Evolutionary conservation across 2,113 vertebrate species (phyloP).

Genomic region (Struthidea cinerea): DNA sequence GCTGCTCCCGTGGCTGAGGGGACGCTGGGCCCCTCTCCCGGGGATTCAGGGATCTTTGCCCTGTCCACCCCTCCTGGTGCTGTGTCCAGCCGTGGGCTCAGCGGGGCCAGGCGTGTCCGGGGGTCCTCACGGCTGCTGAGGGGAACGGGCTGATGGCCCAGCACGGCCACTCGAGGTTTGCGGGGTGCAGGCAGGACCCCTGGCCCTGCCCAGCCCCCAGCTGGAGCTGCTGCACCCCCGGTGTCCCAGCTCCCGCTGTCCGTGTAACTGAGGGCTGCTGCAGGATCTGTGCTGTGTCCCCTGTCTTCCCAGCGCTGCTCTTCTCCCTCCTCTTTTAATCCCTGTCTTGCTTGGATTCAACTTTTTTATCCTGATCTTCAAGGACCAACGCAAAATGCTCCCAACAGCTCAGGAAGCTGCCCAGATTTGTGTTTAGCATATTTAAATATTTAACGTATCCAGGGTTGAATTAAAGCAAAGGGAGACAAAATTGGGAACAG

Average conservation of each 20-base stretch:
- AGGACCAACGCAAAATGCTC: accelerated
- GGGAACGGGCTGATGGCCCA: background rate
- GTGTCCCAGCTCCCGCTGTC: background rate
- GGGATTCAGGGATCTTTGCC: background rate
- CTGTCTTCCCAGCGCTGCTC: accelerated
- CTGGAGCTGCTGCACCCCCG: background rate
- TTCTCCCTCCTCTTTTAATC: background rate
- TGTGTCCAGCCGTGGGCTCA: background rate
- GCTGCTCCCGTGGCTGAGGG: background rate
- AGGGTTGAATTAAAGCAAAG: background rate
- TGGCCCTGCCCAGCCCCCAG: background rate
- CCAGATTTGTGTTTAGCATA: background rate
- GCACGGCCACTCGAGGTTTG: too few species aligned
- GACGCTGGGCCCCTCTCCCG: accelerated
- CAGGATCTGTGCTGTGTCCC: background rate
- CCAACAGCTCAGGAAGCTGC: background rate
- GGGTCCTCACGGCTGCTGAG: background rate
- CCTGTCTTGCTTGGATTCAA: background rate
- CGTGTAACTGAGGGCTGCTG: background rate
- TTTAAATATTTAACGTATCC: background rate
- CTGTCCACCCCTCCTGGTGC: background rate
- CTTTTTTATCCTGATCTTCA: background rate
- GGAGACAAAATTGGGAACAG: background rate
- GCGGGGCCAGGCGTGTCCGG: background rate
- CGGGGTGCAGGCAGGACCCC: background rate